Evolutionary conservation across 1,140 invertebrate species (phyloP), one percentile per base, ranked within the genome.

Genomic region (Drosophila asahinai): DNA sequence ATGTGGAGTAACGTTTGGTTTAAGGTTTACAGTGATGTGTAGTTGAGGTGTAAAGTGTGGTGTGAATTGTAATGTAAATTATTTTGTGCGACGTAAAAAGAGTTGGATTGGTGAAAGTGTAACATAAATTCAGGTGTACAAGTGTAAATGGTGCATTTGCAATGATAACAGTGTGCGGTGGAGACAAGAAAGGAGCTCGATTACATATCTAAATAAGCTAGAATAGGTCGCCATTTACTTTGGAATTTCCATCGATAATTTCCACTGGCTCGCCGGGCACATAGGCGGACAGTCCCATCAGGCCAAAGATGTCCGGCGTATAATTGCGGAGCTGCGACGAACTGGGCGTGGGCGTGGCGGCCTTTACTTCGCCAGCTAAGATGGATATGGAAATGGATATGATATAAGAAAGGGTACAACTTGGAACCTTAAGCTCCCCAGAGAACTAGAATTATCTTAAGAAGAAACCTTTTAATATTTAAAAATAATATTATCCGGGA

Each of bases 181-280:
- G 51, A 76, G 48, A 77, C 33, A 64, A 70, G 58, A 77, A 25
- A 71, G 64, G 68, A 67, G 43, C 70, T 80, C 27, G 49, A 81
- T 84, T 76, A 82, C 73, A 75, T 82, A 48, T 90, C 70, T 59
- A 51, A n/a, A 19, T 59, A 57, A 49, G 62, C 51, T 49, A 51
- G 49, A 67, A 64, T 27, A 54, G 36, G 12, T 91, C 75, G 61
- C 79, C 80, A 76, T 92, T 87, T 94, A 94, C 94, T 93, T 93
- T 94, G 49, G 94, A 94, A 90, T 94, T 94, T 43, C 94, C 94
- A 60, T 93, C 80, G 55, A 93, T 92, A 15, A 94, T 94, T 72
- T 94, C 92, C 60, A 94, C 93, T 2, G 93, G 93, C 48, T 92
- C 81, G 6, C 93, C 89, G 6, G 93, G 93, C 45, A 93, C 93